Evolutionary conservation across 2,797 vertebrate genomes (phyloP), one percentile per base, ranked within the genome.

Genomic region (Halcyon chelicuti): DNA sequence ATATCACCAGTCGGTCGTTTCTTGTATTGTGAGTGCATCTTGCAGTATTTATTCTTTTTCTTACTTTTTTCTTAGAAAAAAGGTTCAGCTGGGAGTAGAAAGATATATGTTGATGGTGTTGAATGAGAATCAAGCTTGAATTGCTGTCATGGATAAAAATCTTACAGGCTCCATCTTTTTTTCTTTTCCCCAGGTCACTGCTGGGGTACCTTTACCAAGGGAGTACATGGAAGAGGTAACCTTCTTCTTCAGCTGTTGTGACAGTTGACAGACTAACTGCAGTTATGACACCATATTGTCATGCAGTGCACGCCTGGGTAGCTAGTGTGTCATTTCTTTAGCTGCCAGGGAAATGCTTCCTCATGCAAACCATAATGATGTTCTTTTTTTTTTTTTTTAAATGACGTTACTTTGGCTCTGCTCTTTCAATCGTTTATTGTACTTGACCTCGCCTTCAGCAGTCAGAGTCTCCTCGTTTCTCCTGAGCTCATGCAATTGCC

Each of bases 201-300:
- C 99, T 90, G 99, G 99, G 60, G 98, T 99, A 87, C 99, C 99
- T 22, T 98, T 99, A 79, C 99, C 99, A 3, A 99, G 98, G 96
- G 99, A 99, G 93, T 99, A 99, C 89, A 97, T 88, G 18, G 99
- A 99, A 86, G 99, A 99, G 99, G 99, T 99, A 98, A 98, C 26
- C 25, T 71, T 66, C 25, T 71, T 70, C 49, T 58, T 49, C 35
- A 70, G 62, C 71, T 93, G 6, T 75, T 86, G 23, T 80, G 51
- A 37, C 28, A 86, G 21, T 61, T 52, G 31, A 23, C 33, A 52
- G 70, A 19, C 25, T 57, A 60, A 65, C 22, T 66, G 37, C 20
- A 33, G 58, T 73, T 55, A 10, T 88, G 42, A 28, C 46, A 20
- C 1, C 2, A 26, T 47, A 55, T 18, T 68, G 47, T 78, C 67